A percentile compares a stretch with the other conserved stretches of the same genome.
Evolutionary conservation across 1,140 invertebrate genomes (phyloP).

Genomic region (Dinoponera quadriceps): DNA sequence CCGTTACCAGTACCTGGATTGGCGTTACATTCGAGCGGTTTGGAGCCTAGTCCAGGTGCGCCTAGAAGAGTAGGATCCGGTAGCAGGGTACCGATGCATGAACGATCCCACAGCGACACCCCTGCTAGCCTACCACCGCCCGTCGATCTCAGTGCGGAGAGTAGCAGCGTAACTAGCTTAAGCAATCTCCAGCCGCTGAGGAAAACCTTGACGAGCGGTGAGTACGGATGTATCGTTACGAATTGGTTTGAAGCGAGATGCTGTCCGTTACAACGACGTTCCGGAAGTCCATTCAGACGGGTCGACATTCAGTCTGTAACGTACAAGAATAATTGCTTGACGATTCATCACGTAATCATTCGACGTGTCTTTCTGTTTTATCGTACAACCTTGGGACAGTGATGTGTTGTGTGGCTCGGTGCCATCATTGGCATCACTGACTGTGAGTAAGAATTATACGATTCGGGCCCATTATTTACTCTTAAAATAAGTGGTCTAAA

Average conservation of each 20-base stretch:
- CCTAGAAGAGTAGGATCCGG: slow-evolving; percentile 89
- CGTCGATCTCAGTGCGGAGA: slow-evolving; percentile 96
- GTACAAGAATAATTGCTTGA: background rate
- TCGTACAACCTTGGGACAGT: too few species aligned
- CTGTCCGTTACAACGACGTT: slow-evolving; percentile 45
- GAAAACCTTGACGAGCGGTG: slow-evolving; percentile 94
- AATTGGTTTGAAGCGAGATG: slow-evolving; percentile 72
- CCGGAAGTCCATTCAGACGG: background rate
- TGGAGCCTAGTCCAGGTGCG: slow-evolving; percentile 88
- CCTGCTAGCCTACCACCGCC: slow-evolving; percentile 91
- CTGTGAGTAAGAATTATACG: too few species aligned
- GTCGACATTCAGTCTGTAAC: background rate
- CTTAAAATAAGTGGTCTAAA: too few species aligned
- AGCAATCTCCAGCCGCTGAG: slow-evolving; percentile 93
- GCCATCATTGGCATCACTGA: too few species aligned
- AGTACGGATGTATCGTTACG: slow-evolving; percentile 77
- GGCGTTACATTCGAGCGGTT: slow-evolving; percentile 83
- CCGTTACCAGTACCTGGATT: slow-evolving; percentile 85
- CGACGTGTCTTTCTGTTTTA: too few species aligned
- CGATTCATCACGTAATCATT: too few species aligned
- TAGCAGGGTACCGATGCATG: slow-evolving; percentile 89
- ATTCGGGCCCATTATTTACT: too few species aligned
- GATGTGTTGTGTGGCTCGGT: too few species aligned
- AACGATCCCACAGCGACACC: slow-evolving; percentile 96
- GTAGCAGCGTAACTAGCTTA: slow-evolving; percentile 97